Base-by-base conservation (phyloP, 2,888 invertebrate species). In the Mesopsocus fuscifrons region DNA sequence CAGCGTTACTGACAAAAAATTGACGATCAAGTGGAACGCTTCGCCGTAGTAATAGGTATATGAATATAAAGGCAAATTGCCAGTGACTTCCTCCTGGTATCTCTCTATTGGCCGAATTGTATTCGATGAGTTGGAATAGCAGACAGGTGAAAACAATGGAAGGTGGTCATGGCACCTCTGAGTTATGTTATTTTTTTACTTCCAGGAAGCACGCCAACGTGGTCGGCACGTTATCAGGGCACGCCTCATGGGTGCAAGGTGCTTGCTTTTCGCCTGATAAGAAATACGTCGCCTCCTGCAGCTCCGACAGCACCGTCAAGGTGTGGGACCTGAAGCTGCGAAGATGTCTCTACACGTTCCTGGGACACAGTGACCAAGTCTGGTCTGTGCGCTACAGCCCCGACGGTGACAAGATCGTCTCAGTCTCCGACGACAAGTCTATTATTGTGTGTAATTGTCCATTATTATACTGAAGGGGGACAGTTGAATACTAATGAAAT, bases 221-320 rank as follows among this genome's bases (percentile, higher is more conserved):
- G 43, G 84, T 85, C 0, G 87, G 85, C 1, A 94, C 94, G 0
- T 64, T 97, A 46, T 92, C 94, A 0, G 95, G 95, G 0, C 95
- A 97, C 59, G 87, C 85, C 0, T 92, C 94, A 0, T 97, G 95
- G 94, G 94, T 97, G 8, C 67, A 95, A 0, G 83, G 84, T 47
- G 91, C 94, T 1, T 80, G 85, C 11, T 94, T 94, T 59, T 81
- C 91, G 4, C 82, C 88, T 1, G 87, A 94, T 60, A 88, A 88
- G 47, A 77, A 78, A 53, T 75, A 83, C 55, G 94, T 97, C 64
- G 89, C 81, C 1, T 92, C 95, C 0, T 80, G 89, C 43, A 92
- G 94, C 50, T 84, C 94, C 0, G 97, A 97, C 62, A 78, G 85
- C 52, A 85, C 87, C 2, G 92, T 97, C 0, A 82, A 92, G 60